Evolutionary conservation across 2,888 invertebrate species (phyloP).

Genomic region (Drosophila nigricruria): DNA sequence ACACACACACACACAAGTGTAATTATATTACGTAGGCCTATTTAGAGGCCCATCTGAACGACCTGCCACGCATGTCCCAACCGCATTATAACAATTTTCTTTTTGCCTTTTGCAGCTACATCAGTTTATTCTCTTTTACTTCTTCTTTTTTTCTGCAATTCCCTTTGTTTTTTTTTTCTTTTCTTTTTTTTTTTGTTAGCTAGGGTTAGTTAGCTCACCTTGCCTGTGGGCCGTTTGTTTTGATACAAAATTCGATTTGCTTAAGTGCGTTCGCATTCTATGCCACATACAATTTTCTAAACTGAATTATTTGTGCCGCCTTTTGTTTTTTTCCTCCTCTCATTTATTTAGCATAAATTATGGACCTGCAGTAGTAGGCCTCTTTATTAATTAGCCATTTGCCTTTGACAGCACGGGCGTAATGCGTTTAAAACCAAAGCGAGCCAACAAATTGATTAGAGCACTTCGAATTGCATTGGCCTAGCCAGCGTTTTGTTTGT

Average conservation of each 20-base stretch:
- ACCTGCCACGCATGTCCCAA: conserved; percentile 71
- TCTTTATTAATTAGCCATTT: conserved; percentile 73
- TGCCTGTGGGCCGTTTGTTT: conserved; percentile 57
- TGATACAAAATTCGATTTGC: conserved; percentile 76
- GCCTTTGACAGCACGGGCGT: conserved; percentile 61
- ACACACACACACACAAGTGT: neutral
- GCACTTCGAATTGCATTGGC: conserved; percentile 42
- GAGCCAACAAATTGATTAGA: conserved; percentile 50
- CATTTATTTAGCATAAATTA: conserved; percentile 40
- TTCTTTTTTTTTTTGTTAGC: conserved; percentile 8
- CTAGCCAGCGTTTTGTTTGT: conserved; percentile 17
- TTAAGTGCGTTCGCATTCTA: conserved; percentile 66
- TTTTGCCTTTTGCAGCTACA: conserved; percentile 23
- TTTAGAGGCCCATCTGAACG: conserved; percentile 46
- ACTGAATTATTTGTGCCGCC: conserved; percentile 64
- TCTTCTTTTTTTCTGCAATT: conserved; percentile 12
- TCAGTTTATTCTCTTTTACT: conserved; percentile 12
- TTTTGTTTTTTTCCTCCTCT: conserved; percentile 2
- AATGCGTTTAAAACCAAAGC: conserved; percentile 39
- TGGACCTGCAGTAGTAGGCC: conserved; percentile 32
- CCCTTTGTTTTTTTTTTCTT: conserved; percentile 5
- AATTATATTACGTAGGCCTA: conserved; percentile 71
- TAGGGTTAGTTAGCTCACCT: conserved; percentile 45
- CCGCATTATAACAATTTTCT: conserved; percentile 72
- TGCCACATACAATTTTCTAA: conserved; percentile 44